Base-by-base conservation (phyloP, 2,113 vertebrate species). In the Sceloporus undulatus region DNA sequence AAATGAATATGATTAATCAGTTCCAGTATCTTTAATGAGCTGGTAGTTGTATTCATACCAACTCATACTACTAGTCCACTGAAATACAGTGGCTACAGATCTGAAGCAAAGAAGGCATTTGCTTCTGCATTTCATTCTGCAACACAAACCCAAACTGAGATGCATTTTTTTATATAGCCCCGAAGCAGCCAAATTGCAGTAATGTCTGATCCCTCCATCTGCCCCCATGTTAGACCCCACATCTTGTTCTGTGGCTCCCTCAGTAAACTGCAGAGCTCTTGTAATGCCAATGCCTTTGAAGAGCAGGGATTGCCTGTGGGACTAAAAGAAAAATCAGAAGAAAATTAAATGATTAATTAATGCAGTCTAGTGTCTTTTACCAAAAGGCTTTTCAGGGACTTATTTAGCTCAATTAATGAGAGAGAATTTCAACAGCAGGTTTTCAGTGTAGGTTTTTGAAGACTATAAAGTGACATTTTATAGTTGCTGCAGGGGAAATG, bases 331-430 rank as follows among this genome's bases (percentile, higher is more conserved):
- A 93, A 94, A 96, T 93, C 93, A 95, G 92, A 95, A 94, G 91
- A 81, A 95, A 95, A 95, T 95, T 94, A 90, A 94, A 96, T 95
- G 94, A 96, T 95, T 95, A 95, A 95, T 96, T 96, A 96, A 93
- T 94, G 91, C 93, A 95, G 94, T 95, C 93, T 92, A 89, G 89
- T 86, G 90, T 92, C 95, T 93, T 95, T 95, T 92, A 95, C 93
- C 92, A 92, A 92, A 62, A 95, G 95, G 92, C 92, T 95, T 96
- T 93, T 21, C 79, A 62, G 90, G 92, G 87, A 91, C 91, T 93
- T 94, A 89, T 3, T 94, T 93, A 92, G 89, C 87, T 94, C 87
- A 0, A 91, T 95, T 96, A 94, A 95, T 94, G 93, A 95, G 92
- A 87, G 90, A 91, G 54, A 91, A 94, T 91, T 96, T 80, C 89